Base-by-base conservation (phyloP, 2,113 vertebrate species). In the Phyllostomus discolor region DNA sequence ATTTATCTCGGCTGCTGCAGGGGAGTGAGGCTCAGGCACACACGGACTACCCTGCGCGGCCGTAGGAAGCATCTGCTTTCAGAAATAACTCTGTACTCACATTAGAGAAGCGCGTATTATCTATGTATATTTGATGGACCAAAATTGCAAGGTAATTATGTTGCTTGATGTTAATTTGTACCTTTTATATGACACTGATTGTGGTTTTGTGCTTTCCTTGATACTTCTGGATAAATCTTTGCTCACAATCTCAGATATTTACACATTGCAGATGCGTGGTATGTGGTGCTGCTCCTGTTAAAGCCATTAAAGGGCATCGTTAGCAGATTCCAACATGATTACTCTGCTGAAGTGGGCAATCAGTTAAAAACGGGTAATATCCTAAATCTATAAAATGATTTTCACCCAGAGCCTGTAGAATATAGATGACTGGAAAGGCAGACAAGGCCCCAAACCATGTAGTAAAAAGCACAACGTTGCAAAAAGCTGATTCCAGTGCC, bases 131-230 rank as follows among this genome's bases (percentile, higher is more conserved):
- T 83, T 66, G 86, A 96, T 16, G 10, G 17, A 50, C 90, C 1
- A 76, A 95, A 97, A 97, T 95, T 98, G 50, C 86, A 90, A 97
- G 80, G 57, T 96, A 98, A 98, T 98, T 98, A 96, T 35, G 95
- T 64, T 96, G 31, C 48, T 97, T 95, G 81, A 66, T 0, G 1
- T 79, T 98, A 98, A 98, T 98, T 97, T 98, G 46, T 95, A 97
- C 88, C 69, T 96, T 98, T 97, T 96, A 57, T 94, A 57, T 96
- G 57, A 95, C 0, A 0, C 69, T 97, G 82, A 97, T 97, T 98
- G 96, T 97, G 93, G 81, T 72, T 98, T 97, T 97, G 82, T 95
- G 86, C 43, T 97, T 98, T 97, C 59, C 38, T 86, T 95, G 54
- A 93, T 97, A 97, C 87, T 97, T 96, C 92, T 87, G 88, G 76